phyloP scores from a whole-genome alignment of 2,113 vertebrate genomes.

The Cheilinus undulatus region DNA sequence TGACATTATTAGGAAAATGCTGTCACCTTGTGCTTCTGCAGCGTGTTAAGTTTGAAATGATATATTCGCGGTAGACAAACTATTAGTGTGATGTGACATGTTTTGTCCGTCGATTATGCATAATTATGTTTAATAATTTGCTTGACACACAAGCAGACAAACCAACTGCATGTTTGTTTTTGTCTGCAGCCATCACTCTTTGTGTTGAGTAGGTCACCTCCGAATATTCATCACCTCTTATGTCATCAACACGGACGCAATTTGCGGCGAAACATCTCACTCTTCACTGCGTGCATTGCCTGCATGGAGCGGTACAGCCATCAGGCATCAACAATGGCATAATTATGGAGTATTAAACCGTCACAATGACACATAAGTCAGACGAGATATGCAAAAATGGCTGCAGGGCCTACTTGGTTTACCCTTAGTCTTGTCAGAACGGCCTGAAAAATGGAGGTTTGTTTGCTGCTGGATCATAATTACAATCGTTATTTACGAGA shows the following conservation, averaged over 20 bases:
- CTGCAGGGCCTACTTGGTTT: constrained; percentile 57
- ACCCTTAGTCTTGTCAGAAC: constrained; percentile 70
- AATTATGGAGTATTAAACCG: constrained; percentile 81
- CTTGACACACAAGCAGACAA: constrained; percentile 50
- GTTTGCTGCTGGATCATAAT: constrained; percentile 77
- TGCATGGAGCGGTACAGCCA: constrained; percentile 44
- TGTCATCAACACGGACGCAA: constrained; percentile 62
- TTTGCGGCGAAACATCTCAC: constrained; percentile 62
- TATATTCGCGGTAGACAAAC: constrained; percentile 66
- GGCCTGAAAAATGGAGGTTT: constrained; percentile 70
- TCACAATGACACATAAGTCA: constrained; percentile 77
- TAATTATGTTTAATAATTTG: constrained; percentile 74
- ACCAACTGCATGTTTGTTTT: constrained; percentile 68
- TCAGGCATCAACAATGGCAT: constrained; percentile 69
- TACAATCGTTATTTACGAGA: constrained; percentile 79
- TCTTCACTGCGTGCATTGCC: constrained; percentile 47
- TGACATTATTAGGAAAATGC: constrained; percentile 84
- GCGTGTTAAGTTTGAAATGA: constrained; percentile 78
- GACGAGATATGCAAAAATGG: constrained; percentile 76
- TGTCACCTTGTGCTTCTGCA: constrained; percentile 80
- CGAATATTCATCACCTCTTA: constrained; percentile 73
- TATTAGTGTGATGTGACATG: constrained; percentile 65
- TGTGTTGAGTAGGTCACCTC: constrained; percentile 62
- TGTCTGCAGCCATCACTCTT: constrained; percentile 61
- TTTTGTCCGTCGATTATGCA: constrained; percentile 68